phyloP scores from a whole-genome alignment of 1,140 invertebrate genomes.

The Phymastichus coffea region DNA sequence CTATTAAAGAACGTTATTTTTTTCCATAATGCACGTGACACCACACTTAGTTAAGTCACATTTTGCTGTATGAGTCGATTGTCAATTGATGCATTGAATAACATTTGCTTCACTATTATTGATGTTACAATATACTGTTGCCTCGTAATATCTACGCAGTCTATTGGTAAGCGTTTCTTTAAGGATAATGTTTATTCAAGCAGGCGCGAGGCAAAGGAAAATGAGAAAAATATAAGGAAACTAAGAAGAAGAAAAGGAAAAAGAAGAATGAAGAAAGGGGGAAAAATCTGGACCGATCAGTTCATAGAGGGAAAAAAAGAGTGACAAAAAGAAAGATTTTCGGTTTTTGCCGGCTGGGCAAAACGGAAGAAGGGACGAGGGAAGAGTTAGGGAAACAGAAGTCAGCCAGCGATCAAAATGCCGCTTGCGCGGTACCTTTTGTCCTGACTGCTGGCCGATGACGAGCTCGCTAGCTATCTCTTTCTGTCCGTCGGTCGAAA shows the following conservation, averaged over 20 bases:
- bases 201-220: too few species aligned
- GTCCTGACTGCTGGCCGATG: conserved; percentile 41
- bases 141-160: too few species aligned
- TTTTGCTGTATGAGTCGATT: too few species aligned
- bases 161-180: too few species aligned
- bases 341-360: conserved; percentile 46
- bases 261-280: conserved; percentile 23
- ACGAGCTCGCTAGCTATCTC: conserved; percentile 21
- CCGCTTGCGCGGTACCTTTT: conserved; percentile 56
- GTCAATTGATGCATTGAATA: too few species aligned
- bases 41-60: too few species aligned
- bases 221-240: too few species aligned
- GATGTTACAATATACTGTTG: too few species aligned
- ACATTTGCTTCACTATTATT: too few species aligned
- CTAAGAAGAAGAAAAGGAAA: neutral
- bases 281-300: conserved; percentile 17
- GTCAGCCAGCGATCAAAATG: conserved; percentile 52
- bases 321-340: conserved; percentile 46
- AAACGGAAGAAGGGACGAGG: conserved; percentile 12
- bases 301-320: conserved; percentile 14
- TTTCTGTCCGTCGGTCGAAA: neutral
- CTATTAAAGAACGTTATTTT: too few species aligned
- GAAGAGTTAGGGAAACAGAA: conserved; percentile 21
- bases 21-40: too few species aligned
- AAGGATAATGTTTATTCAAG: too few species aligned